A percentile compares a stretch with the other conserved stretches of the same genome.
phyloP scores from a whole-genome alignment of 2,113 vertebrate species.

The Genyomyrus donnyi region DNA sequence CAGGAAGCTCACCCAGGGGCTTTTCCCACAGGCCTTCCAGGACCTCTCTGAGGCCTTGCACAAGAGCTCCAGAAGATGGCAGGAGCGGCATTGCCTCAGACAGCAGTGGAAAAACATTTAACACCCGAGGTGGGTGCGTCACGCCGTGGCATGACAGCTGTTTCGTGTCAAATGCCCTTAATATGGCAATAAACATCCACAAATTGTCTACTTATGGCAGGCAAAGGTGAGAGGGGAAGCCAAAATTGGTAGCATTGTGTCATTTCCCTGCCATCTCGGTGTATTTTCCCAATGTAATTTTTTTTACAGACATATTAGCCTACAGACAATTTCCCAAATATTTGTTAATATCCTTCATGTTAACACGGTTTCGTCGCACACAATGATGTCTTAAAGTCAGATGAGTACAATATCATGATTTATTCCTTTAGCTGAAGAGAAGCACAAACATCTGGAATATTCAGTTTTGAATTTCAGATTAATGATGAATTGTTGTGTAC shows the following conservation, averaged over 20 bases:
- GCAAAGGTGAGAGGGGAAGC: slow-evolving; percentile 36
- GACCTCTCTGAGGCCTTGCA: slow-evolving; percentile 25
- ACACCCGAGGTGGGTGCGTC: slow-evolving; percentile 26
- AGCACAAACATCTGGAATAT: background rate
- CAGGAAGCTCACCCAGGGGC: slow-evolving; percentile 45
- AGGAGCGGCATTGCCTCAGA: slow-evolving; percentile 48
- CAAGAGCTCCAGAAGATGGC: slow-evolving; percentile 54
- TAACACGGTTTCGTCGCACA: background rate
- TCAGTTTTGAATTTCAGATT: background rate
- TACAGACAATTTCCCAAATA: background rate
- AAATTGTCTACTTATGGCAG: slow-evolving; percentile 41
- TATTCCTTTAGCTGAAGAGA: background rate
- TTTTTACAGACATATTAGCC: background rate
- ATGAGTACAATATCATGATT: background rate
- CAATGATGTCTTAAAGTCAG: background rate
- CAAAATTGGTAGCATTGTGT: slow-evolving; percentile 49
- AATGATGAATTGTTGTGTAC: background rate
- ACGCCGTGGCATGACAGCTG: slow-evolving; percentile 37
- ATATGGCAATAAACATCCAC: slow-evolving; percentile 43
- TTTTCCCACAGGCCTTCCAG: slow-evolving; percentile 37
- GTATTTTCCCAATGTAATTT: slow-evolving; percentile 6
- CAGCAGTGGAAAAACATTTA: slow-evolving; percentile 22
- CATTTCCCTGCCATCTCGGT: slow-evolving; percentile 53
- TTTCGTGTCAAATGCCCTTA: slow-evolving; percentile 23
- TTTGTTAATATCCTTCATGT: background rate